These are phyloP conservation scores for Sinonovacula constricta DNA, from an alignment of 1,140 invertebrate genomes.

Conservation along the genomic window DNA sequence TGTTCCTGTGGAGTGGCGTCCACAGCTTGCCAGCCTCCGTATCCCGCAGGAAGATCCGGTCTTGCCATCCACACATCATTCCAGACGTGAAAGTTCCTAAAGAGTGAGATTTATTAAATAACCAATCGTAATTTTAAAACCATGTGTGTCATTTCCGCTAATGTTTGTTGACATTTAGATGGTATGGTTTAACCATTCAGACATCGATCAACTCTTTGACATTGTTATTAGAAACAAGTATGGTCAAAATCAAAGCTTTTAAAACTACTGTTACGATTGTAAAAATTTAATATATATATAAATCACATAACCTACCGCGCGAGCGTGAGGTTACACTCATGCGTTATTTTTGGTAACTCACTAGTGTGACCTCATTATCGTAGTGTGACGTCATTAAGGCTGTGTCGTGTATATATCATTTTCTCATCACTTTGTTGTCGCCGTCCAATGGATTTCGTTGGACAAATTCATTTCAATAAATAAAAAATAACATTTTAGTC, in stretches of 20 bases:
- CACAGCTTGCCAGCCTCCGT: conserved; percentile 95
- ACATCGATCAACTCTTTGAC: neutral
- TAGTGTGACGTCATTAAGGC: too few relatives aligned
- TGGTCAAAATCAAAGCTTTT: neutral
- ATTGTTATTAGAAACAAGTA: too few relatives aligned
- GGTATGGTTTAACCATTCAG: neutral
- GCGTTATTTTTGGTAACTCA: too few relatives aligned
- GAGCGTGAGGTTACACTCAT: too few relatives aligned
- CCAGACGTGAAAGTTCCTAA: conserved; percentile 95
- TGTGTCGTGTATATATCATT: too few relatives aligned
- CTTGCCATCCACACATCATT: conserved; percentile 96
- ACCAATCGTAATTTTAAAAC: neutral
- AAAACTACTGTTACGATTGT: neutral
- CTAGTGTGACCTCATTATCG: too few relatives aligned
- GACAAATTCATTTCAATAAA: too few relatives aligned
- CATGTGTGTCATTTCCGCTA: neutral
- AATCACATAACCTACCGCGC: too few relatives aligned
- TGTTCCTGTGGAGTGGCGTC: conserved; percentile 93
- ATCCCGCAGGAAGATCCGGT: conserved; percentile 86
- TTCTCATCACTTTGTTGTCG: too few relatives aligned
- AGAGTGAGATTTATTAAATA: neutral
- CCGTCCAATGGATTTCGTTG: too few relatives aligned
- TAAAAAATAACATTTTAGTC: too few relatives aligned
- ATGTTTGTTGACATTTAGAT: neutral
- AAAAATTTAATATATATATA: neutral